Base-by-base conservation (phyloP, 2,113 vertebrate species). In the Centrocercus urophasianus region DNA sequence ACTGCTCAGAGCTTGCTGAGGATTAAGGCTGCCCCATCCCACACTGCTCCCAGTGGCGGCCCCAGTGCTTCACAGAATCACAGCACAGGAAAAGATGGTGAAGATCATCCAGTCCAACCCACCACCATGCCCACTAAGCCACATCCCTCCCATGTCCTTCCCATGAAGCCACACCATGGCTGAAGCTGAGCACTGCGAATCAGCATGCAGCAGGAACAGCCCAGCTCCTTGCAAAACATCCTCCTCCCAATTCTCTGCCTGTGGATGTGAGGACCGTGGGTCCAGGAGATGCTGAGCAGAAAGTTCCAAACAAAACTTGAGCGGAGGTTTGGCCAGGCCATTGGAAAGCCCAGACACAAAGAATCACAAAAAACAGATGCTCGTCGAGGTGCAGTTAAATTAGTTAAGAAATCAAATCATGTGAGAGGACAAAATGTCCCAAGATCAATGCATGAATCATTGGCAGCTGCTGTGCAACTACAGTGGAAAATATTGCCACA, bases 401-500 rank as follows among this genome's bases (percentile, higher is more conserved):
- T 67, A 71, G 80, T 86, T 71, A 54, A 82, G 56, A 82, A 91
- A 81, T 74, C 91, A 80, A 90, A 84, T 59, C 38, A 71, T 6
- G 86, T 1, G 18, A 57, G 73, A 95, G 76, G 63, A 83, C 81
- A 78, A 85, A 92, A 80, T 30, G 70, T 71, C 73, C 77, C 83
- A 45, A 66, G 72, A 83, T 81, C 80, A 86, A 72, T 28, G 70
- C 73, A 75, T 88, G 94, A 96, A 91, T 95, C 94, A 93, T 0
- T 77, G 76, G 89, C 94, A 95, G 90, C 90, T 74, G 76, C 91
- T 65, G 40, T 81, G 83, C 90, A 92, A 83, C 82, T 64, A 2
- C 86, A 93, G 94, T 89, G 95, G 95, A 94, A 96, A 96, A 5
- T 88, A 75, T 88, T 95, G 61, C 60, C 22, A 25, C 48, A 74